A percentile compares a stretch with the other conserved stretches of the same genome.
Evolutionary conservation across 2,888 invertebrate species (phyloP).

Genomic region (Ectropis crepuscularia): DNA sequence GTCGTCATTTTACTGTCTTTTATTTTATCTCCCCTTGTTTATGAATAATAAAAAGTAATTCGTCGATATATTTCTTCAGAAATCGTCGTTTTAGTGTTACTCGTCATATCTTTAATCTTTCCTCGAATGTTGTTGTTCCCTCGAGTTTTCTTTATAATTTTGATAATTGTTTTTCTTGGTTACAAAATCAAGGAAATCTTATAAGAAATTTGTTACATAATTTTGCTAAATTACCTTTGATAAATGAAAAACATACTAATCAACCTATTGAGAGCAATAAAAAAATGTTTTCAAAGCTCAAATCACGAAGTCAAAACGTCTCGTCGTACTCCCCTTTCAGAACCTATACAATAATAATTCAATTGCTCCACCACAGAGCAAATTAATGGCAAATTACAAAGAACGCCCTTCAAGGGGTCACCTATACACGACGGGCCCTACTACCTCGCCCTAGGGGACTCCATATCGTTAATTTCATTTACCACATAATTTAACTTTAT

Average conservation of each 20-base stretch:
- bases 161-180: neutral
- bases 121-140: neutral
- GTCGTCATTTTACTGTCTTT: slow-evolving; percentile 36
- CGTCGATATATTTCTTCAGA: slow-evolving; percentile 13
- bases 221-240: neutral
- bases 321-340: slow-evolving; percentile 51
- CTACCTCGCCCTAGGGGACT: slow-evolving; percentile 58
- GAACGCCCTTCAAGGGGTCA: slow-evolving; percentile 70
- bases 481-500: slow-evolving; percentile 22
- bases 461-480: slow-evolving; percentile 41
- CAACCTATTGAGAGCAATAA: slow-evolving; percentile 13
- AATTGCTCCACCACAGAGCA: slow-evolving; percentile 64
- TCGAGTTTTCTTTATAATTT: neutral
- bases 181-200: neutral
- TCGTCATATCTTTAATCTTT: slow-evolving; percentile 15
- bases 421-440: slow-evolving; percentile 59
- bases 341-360: slow-evolving; percentile 61
- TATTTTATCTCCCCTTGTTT: slow-evolving; percentile 30
- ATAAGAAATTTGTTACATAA: neutral
- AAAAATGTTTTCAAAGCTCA: slow-evolving; percentile 11
- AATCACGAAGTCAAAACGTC: slow-evolving; percentile 26
- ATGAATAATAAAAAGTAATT: slow-evolving; percentile 30
- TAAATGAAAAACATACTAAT: slow-evolving; percentile 7
- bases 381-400: slow-evolving; percentile 62
- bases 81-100: slow-evolving; percentile 25